Conservation (phyloP, 2,888 invertebrate species). For the Pyrrhosoma nymphula region DNA sequence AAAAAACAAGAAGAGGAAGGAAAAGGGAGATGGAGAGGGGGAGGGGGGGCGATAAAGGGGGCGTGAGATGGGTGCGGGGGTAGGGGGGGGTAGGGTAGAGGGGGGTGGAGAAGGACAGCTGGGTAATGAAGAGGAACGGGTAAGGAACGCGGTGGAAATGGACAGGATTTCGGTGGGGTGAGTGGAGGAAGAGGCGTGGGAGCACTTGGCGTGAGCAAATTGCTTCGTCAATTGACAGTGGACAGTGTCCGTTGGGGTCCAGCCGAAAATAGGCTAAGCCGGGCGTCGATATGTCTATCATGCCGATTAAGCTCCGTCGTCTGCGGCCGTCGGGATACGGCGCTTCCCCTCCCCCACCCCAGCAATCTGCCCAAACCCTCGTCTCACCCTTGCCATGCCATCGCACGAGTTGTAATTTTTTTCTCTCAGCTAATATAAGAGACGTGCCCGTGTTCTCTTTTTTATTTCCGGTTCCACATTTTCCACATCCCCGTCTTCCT, state of each 20-base stretch:
- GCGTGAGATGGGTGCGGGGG: neutral
- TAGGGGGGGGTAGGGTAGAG: neutral
- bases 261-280: constrained; percentile 55
- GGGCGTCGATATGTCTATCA: constrained; percentile 54
- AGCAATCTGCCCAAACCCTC: neutral
- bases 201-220: constrained; percentile 43
- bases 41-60: neutral
- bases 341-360: neutral
- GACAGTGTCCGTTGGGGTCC: constrained; percentile 26
- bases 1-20: neutral
- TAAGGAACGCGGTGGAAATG: neutral
- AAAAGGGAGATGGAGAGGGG: neutral
- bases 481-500: neutral
- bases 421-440: neutral
- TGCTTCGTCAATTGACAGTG: constrained; percentile 49
- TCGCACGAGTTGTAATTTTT: neutral
- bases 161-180: neutral
- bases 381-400: neutral
- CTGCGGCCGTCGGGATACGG: neutral
- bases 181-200: neutral
- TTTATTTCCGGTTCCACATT: neutral
- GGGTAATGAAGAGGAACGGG: neutral
- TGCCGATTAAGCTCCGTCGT: constrained; percentile 51
- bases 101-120: neutral
- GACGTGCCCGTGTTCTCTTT: neutral